Evolutionary conservation across 2,888 invertebrate species (phyloP).

Genomic region (Glomeris marginata): DNA sequence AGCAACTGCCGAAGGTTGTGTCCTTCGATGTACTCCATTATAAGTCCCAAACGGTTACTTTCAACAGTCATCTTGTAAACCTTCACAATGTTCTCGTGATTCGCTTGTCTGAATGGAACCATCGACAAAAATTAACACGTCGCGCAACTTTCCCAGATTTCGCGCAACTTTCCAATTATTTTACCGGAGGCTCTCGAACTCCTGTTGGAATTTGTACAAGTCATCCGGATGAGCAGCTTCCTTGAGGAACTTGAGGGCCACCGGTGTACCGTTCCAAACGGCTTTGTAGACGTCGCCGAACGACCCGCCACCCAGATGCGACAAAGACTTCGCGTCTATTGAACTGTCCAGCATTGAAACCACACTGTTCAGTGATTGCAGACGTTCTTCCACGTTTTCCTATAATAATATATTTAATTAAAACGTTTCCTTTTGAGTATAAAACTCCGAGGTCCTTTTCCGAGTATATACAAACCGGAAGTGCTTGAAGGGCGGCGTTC

Average conservation of each 20-base stretch:
- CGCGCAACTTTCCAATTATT: too few species aligned
- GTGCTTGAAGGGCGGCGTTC: conserved; percentile 7
- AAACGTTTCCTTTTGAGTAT: too few species aligned
- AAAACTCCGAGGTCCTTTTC: too few species aligned
- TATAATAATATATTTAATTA: too few species aligned
- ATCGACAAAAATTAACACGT: too few species aligned
- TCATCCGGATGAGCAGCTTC: conserved; percentile 14
- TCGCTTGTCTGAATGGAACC: conserved; percentile 5
- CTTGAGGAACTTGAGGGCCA: conserved; percentile 15
- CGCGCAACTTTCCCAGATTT: too few species aligned
- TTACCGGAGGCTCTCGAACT: conserved; percentile 8
- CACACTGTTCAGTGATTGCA: conserved; percentile 14
- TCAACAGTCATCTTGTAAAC: conserved; percentile 15
- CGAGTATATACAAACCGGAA: neutral
- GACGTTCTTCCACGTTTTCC: conserved; percentile 1
- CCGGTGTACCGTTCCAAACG: conserved; percentile 13
- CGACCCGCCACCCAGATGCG: conserved; percentile 14
- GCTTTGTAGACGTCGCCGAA: conserved; percentile 15
- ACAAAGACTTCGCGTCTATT: conserved; percentile 12
- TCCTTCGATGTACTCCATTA: conserved; percentile 15
- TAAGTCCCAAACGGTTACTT: conserved; percentile 14
- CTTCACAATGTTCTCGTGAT: conserved; percentile 13
- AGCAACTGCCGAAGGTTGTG: conserved; percentile 10
- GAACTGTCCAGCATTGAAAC: conserved; percentile 14
- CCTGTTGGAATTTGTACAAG: conserved; percentile 13